Conservation (phyloP, 2,888 invertebrate species). For the Tachina grossa region DNA sequence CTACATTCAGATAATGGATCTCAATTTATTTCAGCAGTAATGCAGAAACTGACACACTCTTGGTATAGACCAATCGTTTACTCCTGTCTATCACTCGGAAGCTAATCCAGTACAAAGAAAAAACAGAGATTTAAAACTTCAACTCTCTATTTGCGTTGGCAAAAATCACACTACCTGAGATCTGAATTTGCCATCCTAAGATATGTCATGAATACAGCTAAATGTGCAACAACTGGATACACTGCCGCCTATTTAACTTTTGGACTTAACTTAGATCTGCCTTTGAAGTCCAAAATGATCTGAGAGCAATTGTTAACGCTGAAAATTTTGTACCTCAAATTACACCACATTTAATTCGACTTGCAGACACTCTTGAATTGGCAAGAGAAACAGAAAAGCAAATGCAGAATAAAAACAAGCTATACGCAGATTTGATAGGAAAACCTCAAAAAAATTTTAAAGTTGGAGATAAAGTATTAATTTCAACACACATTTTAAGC, state of each 20-base stretch:
- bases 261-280: not conserved
- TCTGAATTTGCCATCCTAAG: too few species aligned
- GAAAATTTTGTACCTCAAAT: conserved; percentile 12
- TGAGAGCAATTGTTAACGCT: not conserved
- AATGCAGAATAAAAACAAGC: not conserved
- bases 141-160: too few species aligned
- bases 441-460: not conserved
- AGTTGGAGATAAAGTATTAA: not conserved
- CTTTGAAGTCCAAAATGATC: not conserved
- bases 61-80: too few species aligned
- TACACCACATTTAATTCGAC: not conserved
- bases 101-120: too few species aligned
- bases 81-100: too few species aligned
- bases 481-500: not conserved
- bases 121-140: too few species aligned
- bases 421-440: not conserved
- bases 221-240: too few species aligned
- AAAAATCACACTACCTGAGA: too few species aligned
- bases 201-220: too few species aligned
- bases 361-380: not conserved
- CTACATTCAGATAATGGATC: not conserved
- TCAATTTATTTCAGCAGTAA: too few species aligned
- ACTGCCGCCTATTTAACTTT: not conserved
- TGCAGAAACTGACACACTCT: too few species aligned
- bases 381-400: not conserved